Base-by-base conservation (phyloP, 2,113 vertebrate genomes). In the Lipophrys pholis region DNA sequence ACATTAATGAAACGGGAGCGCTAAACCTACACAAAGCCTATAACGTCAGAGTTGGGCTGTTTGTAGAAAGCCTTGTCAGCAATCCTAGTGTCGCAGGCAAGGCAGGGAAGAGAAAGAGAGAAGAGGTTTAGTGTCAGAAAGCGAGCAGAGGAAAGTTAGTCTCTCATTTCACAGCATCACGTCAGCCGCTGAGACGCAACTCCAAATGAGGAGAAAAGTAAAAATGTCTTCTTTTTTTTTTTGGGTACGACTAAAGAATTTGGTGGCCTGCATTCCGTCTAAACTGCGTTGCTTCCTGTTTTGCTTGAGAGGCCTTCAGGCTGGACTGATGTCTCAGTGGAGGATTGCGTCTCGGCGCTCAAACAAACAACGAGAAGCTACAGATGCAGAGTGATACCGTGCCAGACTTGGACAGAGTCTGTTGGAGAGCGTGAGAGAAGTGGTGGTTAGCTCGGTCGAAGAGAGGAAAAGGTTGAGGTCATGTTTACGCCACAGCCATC, bases 31-130 rank as follows among this genome's bases (percentile, higher is more conserved):
- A 99, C 96, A 70, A 98, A 96, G 93, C 97, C 98, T 94, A 99
- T 97, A 91, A 95, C 90, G 86, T 98, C 97, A 93, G 96, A 97
- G 94, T 97, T 96, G 93, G 97, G 96, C 93, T 99, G 97, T 95
- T 98, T 95, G 97, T 98, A 99, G 97, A 99, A 99, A 92, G 96
- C 96, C 96, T 98, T 97, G 95, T 99, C 98, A 94, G 96, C 96
- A 89, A 98, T 98, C 96, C 98, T 99, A 95, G 89, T 86, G 61
- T 30, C 36, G 77, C 87, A 91, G 89, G 84, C 87, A 90, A 89
- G 88, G 85, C 46, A 93, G 93, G 85, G 85, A 88, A 73, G 76
- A 83, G 51, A 91, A 92, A 81, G 88, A 82, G 58, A 84, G 90
- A 90, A 96, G 84, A 94, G 78, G 81, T 81, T 95, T 84, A 95